A percentile compares a stretch with the other conserved stretches of the same genome.
These are phyloP conservation scores for Trileptium ribeirensis DNA, from an alignment of 2,888 invertebrate species.

Conservation along the genomic window DNA sequence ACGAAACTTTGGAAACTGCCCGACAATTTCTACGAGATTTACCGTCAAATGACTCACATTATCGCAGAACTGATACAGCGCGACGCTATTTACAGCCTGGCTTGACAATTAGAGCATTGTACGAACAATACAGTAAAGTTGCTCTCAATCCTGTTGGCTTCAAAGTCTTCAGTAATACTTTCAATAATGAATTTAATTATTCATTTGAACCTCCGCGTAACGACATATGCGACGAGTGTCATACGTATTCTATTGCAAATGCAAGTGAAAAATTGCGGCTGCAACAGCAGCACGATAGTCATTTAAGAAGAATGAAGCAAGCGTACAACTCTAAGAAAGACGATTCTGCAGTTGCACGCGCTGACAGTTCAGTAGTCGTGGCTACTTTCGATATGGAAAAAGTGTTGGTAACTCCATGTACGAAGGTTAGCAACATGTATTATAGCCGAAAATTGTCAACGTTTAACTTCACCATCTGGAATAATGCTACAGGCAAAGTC, in stretches of 20 bases:
- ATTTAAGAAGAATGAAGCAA: neutral
- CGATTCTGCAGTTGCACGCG: neutral
- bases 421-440: neutral
- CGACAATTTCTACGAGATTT: neutral
- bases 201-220: neutral
- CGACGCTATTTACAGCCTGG: neutral
- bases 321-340: neutral
- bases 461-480: neutral
- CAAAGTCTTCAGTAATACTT: neutral
- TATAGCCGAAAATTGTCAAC: constrained; percentile 3
- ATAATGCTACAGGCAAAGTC: neutral
- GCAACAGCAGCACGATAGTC: neutral
- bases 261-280: neutral
- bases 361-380: neutral
- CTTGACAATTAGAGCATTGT: neutral
- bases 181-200: neutral
- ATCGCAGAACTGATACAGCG: neutral
- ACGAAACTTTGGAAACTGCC: neutral
- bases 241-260: neutral
- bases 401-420: constrained; percentile 6
- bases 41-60: neutral
- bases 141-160: neutral
- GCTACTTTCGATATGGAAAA: constrained; percentile 15
- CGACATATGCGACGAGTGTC: neutral
- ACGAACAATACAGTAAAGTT: neutral